Evolutionary conservation across 2,797 vertebrate species (phyloP), one percentile per base, ranked within the genome.

Genomic region (Anas acuta): DNA sequence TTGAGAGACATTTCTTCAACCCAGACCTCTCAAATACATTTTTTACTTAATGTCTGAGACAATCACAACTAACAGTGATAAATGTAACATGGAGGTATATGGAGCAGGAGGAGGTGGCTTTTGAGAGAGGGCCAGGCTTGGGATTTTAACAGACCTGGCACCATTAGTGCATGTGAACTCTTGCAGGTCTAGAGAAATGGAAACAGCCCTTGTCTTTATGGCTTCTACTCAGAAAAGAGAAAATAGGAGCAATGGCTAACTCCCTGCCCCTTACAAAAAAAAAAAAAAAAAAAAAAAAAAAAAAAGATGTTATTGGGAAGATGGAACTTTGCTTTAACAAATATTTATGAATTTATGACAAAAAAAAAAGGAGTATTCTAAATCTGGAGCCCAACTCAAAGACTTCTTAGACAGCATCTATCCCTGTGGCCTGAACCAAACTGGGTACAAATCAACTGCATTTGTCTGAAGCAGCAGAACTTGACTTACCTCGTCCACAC

Each of bases 101-200:
- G 26, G 26, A 26, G 17, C 61, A 64, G 61, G 18, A 30, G 17
- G 18, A 28, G 37, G 61, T 41, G 18, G 11, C 26, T 28, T 39
- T 64, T 56, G 37, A 64, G 61, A 18, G 28, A 41, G 61, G 28
- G 26, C 17, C 26, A 30, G 61, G 18, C 19, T 30, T 20, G 26
- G 26, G 61, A 12, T 41, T 41, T 41, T 41, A 30, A 19, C 26
- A 41, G 37, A 18, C 37, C 45, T 83, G 84, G 20, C 32, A 76
- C 25, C 16, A 21, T 35, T 26, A 70, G 5, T 1, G 9, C 18
- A 11, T 1, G 0, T 2, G 5, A 87, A 35, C 28, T 58, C 6
- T 6, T 53, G 26, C 1, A 6, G 23, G n/a, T 61, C 49, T 47
- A 28, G 8, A 73, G 51, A 70, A 93, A 76, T 10, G 56, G 41